Evolutionary conservation across 2,113 vertebrate genomes (phyloP), one percentile per base, ranked within the genome.

Genomic region (Hypomesus transpacificus): DNA sequence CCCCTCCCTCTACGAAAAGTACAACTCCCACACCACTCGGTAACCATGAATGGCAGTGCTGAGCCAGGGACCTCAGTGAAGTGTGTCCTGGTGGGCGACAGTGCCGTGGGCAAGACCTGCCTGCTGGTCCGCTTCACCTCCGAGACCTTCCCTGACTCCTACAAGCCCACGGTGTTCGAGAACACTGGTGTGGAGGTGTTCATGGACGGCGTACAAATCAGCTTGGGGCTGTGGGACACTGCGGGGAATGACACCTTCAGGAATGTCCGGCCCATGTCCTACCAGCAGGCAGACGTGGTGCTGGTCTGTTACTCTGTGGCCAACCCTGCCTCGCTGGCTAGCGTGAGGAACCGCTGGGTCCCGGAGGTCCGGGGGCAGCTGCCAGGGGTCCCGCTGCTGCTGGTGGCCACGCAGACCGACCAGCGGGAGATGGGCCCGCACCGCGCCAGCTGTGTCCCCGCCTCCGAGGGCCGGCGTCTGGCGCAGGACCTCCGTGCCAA

Each of bases 141-240:
- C 0, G 96, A 98, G 88, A 97, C 95, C 7, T 99, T 97, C 79
- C 97, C 96, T 0, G 97, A 98, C 18, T 69, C 85, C 63, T 99
- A 99, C 81, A 95, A 88, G 85, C 96, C 97, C 53, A 98, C 97
- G 0, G 95, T 99, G n/a, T 99, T 97, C 4, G 96, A 99, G 67
- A 99, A 97, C 76, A 97, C 95, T 0, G 97, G 97, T 0, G 95
- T 98, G 39, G 95, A 99, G 0, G 96, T 99, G 53, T 97, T 94
- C 89, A 94, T 98, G 95, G 97, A 99, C 0, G 96, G 95, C 1
- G 82, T 92, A 51, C 95, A 95, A 84, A 97, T 99, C 78, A 98
- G 94, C 79, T 87, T 99, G 61, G 97, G 97, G 1, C 92, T 99
- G 62, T 99, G 97, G 97, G 97, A 99, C 87, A 99, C 97, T 0